phyloP scores from a whole-genome alignment of 2,888 invertebrate genomes.

The Heliconius ismenius region DNA sequence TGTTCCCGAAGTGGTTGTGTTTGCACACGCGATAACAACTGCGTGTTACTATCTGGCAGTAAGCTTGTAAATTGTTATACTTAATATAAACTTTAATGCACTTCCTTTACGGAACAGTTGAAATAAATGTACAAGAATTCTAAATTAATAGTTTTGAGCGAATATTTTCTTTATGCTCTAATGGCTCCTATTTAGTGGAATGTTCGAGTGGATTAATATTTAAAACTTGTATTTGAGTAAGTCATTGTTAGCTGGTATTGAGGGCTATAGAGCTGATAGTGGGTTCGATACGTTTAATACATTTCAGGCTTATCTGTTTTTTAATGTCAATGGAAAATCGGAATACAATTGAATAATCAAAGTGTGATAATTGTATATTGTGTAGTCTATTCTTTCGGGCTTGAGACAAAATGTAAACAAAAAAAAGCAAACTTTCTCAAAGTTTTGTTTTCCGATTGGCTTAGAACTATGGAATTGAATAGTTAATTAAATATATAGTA shows the following conservation, averaged over 20 bases:
- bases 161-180: slow-evolving; percentile 13
- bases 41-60: slow-evolving; percentile 42
- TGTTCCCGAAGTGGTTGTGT: slow-evolving; percentile 41
- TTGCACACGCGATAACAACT: slow-evolving; percentile 41
- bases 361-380: too few species aligned
- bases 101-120: slow-evolving; percentile 43
- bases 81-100: slow-evolving; percentile 46
- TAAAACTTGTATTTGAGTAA: neutral
- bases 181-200: neutral
- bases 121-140: slow-evolving; percentile 43
- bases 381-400: too few species aligned
- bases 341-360: too few species aligned
- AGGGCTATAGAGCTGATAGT: neutral
- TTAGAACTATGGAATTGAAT: too few species aligned
- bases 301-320: neutral
- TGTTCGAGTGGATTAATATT: neutral
- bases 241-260: neutral
- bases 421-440: too few species aligned
- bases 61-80: slow-evolving; percentile 45
- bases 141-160: slow-evolving; percentile 19
- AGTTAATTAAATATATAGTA: too few species aligned
- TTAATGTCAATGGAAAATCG: neutral
- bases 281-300: neutral
- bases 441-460: too few species aligned
- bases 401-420: too few species aligned